These are phyloP conservation scores for Drosophila heteroneura DNA, from an alignment of 2,888 invertebrate species.

Conservation along the genomic window DNA sequence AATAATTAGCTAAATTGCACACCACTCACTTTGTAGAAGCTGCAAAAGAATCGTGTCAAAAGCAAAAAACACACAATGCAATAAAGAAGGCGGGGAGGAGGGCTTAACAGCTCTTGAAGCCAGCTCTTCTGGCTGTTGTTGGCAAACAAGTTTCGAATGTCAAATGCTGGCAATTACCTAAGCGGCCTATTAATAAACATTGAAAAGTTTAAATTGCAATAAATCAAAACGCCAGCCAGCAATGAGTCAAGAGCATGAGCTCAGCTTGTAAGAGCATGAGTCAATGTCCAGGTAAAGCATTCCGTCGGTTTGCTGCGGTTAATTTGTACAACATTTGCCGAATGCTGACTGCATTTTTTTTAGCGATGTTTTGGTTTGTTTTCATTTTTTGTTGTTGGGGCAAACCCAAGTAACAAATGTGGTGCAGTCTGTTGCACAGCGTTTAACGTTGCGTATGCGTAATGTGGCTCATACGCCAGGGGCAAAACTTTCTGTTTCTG, in stretches of 20 bases:
- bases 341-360: constrained; percentile 41
- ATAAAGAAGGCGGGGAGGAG: not conserved
- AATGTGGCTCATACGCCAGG: constrained; percentile 21
- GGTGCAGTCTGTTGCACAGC: constrained; percentile 60
- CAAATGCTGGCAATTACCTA: constrained; percentile 66
- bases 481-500: constrained; percentile 51
- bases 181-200: constrained; percentile 60
- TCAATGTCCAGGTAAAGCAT: constrained; percentile 51
- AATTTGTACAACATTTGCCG: constrained; percentile 43
- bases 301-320: constrained; percentile 4
- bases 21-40: constrained; percentile 27
- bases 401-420: constrained; percentile 44
- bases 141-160: constrained; percentile 58
- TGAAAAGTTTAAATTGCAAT: constrained; percentile 28
- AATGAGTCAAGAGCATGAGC: constrained; percentile 61
- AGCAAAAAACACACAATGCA: constrained; percentile 9
- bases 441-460: constrained; percentile 49
- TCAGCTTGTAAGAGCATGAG: constrained; percentile 46
- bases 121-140: constrained; percentile 16
- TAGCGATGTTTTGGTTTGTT: constrained; percentile 50
- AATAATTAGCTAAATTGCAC: constrained; percentile 73
- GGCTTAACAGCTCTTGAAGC: constrained; percentile 14
- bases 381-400: constrained; percentile 4
- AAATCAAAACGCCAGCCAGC: constrained; percentile 7
- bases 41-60: constrained; percentile 61